Evolutionary conservation across 1,140 invertebrate genomes (phyloP), one percentile per base, ranked within the genome.

Genomic region (Calosoma granatense): DNA sequence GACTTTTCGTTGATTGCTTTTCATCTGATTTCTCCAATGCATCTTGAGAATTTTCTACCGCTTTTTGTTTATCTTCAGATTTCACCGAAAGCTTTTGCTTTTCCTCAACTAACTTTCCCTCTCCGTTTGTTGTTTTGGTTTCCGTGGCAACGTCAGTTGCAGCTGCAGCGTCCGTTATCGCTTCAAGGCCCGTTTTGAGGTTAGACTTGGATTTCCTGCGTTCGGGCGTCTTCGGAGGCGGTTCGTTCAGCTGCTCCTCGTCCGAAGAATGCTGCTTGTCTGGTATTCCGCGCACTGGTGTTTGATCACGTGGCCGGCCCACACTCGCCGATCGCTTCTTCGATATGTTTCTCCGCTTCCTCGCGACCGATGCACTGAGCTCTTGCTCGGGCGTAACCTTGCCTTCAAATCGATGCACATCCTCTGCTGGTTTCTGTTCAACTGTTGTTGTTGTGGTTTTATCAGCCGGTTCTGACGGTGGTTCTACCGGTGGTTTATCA

Each of bases 291-390:
- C 66, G 60, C 3, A 61, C 47, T 6, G 68, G 68, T 15, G 68
- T 70, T 41, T 61, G 57, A 41, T 67, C 67, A 9, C 68, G 62
- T 43, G 43, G 20, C 57, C 57, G 63, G 14, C 55, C 59, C 67
- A 71, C n/a, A 70, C 68, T 55, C 63, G 64, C 60, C 67, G 72
- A 56, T 64, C 72, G 70, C 69, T 75, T 78, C 65, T 77, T 79
- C 0, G 77, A 76, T 22, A 78, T 70, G 59, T 74, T 77, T 63
- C 77, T 68, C 56, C 77, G 68, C 65, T 74, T 78, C 56, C 73
- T 70, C 23, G 69, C 68, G 20, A 76, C 66, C 19, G 71, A 73
- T 60, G 72, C 74, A 67, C 67, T 67, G 53, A 74, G 66, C 53
- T 70, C 69, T 60, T 77, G 70, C 60, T 71, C 67, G 23, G 66